Evolutionary conservation across 2,888 invertebrate species (phyloP), one percentile per base, ranked within the genome.

Genomic region (Julus scanicus): DNA sequence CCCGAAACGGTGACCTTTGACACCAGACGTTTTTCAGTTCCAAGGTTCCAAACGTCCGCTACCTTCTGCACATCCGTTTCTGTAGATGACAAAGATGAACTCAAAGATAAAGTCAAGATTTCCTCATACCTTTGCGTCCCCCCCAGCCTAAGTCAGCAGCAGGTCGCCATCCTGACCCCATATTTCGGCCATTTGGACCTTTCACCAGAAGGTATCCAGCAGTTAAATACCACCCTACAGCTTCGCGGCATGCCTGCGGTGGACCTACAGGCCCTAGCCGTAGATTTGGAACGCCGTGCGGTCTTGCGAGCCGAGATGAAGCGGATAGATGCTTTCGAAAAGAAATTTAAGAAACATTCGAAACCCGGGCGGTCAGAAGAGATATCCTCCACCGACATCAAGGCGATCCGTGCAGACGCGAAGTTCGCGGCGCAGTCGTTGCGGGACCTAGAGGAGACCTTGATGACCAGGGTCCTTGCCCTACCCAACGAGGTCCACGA

Each of bases 401-500:
- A 44, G n/a, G n/a, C 15, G 8, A 29, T 29, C 29, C 29, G 29
- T 29, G 29, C 29, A 29, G 40, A 40, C 6, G 11, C 37, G n/a
- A 86, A 86, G 44, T 3, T 11, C 0, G 17, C 44, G 44, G 44
- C 86, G 3, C 40, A 86, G 15, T 9, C 37, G 17, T n/a, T 40
- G 20, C 9, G 8, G 20, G 40, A 86, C 11, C 48, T 86, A n/a
- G 44, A 86, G n/a, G 40, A 86, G 15, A 15, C 6, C 13, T 13
- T 48, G 40, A 29, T 86, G 40, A 17, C 86, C 9, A 40, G 44
- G n/a, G 11, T 86, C 40, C 48, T 86, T 11, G 40, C 37, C n/a
- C n/a, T 86, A 15, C 86, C 86, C 15, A 44, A 44, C n/a, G 86
- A 40, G 17, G 11, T 86, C n/a, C 86, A 86, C n/a, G 17, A 40